These are phyloP conservation scores for Amphiprion clarkii DNA, from an alignment of 2,797 vertebrate genomes.

Conservation along the genomic window DNA sequence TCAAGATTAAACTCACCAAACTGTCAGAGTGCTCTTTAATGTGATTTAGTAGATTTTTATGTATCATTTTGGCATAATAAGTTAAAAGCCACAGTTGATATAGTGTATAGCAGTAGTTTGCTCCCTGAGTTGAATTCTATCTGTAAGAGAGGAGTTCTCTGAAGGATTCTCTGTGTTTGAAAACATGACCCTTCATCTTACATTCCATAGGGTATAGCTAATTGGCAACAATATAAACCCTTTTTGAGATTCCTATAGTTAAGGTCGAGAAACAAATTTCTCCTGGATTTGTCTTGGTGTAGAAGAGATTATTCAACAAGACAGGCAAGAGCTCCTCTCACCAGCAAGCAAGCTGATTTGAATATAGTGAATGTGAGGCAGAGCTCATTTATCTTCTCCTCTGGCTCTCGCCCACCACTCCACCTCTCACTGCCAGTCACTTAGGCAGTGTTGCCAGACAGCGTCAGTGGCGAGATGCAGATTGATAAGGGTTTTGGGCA, in stretches of 20 bases:
- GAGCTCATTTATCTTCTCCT: conserved; percentile 62
- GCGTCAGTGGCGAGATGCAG: conserved; percentile 44
- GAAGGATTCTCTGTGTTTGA: conserved; percentile 4
- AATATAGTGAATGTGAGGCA: conserved; percentile 50
- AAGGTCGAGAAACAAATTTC: conserved; percentile 7
- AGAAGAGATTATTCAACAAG: conserved; percentile 39
- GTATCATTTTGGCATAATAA: background rate
- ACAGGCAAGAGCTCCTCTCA: conserved; percentile 34
- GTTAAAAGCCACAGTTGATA: background rate
- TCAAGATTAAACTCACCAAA: background rate
- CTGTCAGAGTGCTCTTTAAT: background rate
- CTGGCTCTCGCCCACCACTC: conserved; percentile 51
- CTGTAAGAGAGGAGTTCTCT: background rate
- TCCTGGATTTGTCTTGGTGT: conserved; percentile 16
- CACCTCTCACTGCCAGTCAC: conserved; percentile 47
- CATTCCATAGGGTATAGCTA: background rate
- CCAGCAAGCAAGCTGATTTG: conserved; percentile 39
- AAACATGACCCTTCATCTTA: background rate
- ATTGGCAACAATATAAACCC: conserved; percentile 20
- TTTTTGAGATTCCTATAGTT: background rate
- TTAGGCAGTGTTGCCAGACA: conserved; percentile 47
- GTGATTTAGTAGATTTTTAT: background rate
- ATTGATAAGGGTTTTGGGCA: conserved; percentile 47
- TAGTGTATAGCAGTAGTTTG: background rate
- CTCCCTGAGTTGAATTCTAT: background rate